Evolutionary conservation across 2,797 vertebrate genomes (phyloP).

Genomic region (Mormyrops attenuatus): DNA sequence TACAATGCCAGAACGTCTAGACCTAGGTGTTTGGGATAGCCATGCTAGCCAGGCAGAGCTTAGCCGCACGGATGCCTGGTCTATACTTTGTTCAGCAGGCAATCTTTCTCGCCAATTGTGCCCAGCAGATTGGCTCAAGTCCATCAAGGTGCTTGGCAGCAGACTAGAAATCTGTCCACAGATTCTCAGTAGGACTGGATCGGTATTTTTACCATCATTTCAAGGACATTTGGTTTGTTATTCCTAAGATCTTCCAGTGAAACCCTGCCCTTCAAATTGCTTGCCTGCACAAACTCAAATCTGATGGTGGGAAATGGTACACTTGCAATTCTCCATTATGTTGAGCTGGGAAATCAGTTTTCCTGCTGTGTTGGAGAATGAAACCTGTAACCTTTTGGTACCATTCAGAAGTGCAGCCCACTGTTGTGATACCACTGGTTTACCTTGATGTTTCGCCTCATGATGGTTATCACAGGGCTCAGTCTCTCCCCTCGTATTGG

Average conservation of each 20-base stretch:
- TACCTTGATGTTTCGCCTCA: background rate
- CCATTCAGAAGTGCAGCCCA: background rate
- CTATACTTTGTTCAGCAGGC: background rate
- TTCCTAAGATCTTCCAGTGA: background rate
- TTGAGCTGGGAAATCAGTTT: background rate
- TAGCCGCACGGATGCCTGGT: background rate
- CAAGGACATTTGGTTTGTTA: background rate
- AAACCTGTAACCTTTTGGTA: background rate
- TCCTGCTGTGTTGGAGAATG: background rate
- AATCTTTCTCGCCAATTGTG: background rate
- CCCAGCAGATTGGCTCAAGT: background rate
- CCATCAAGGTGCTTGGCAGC: background rate
- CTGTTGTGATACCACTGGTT: background rate
- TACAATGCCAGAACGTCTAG: background rate
- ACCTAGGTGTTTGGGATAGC: background rate
- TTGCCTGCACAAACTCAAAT: background rate
- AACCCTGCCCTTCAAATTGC: background rate
- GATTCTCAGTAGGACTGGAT: background rate
- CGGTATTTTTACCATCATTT: background rate
- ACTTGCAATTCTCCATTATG: background rate
- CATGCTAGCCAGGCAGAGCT: background rate
- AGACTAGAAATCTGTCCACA: background rate
- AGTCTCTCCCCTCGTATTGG: background rate
- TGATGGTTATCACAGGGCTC: background rate
- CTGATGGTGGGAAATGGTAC: background rate